Conservation (phyloP, 2,113 vertebrate genomes). For the Syngnathus floridae region DNA sequence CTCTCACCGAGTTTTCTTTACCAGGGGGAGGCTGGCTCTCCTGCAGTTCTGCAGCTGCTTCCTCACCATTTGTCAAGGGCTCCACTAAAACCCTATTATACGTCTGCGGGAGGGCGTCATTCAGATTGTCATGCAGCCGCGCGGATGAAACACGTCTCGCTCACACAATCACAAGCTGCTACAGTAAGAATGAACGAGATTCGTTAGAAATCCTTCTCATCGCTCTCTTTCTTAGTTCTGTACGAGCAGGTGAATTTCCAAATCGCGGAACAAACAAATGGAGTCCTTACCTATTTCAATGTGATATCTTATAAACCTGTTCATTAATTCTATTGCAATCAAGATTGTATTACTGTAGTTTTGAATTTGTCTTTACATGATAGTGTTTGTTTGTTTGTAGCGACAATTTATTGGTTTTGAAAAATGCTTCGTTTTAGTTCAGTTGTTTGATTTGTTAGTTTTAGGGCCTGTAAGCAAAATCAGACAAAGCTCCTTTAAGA, state of each 20-base stretch:
- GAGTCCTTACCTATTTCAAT: too few species aligned
- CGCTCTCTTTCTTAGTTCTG: slow-evolving; percentile 19
- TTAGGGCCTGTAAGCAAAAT: neutral
- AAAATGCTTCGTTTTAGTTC: too few species aligned
- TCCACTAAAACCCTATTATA: slow-evolving; percentile 63
- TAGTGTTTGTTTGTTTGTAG: too few species aligned
- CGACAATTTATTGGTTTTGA: too few species aligned
- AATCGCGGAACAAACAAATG: slow-evolving; percentile 6
- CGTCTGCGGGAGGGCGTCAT: slow-evolving; percentile 58
- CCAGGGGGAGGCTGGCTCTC: slow-evolving; percentile 24
- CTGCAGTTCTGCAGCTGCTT: slow-evolving; percentile 54
- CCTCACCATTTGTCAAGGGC: slow-evolving; percentile 53
- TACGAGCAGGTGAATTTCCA: neutral
- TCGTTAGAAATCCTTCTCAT: slow-evolving; percentile 8
- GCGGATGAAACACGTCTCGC: slow-evolving; percentile 34
- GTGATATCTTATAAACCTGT: too few species aligned
- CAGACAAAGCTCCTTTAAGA: slow-evolving; percentile 49
- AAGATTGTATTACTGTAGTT: too few species aligned
- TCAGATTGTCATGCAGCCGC: slow-evolving; percentile 56
- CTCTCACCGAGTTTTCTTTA: slow-evolving; percentile 8
- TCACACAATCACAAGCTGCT: slow-evolving; percentile 24
- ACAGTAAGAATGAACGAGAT: slow-evolving; percentile 45
- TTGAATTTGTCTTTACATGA: too few species aligned
- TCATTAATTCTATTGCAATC: too few species aligned
- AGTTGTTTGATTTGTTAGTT: too few species aligned